These are phyloP conservation scores for Archaeoteleia sp. DNA, from an alignment of 2,888 invertebrate genomes.

Conservation along the genomic window DNA sequence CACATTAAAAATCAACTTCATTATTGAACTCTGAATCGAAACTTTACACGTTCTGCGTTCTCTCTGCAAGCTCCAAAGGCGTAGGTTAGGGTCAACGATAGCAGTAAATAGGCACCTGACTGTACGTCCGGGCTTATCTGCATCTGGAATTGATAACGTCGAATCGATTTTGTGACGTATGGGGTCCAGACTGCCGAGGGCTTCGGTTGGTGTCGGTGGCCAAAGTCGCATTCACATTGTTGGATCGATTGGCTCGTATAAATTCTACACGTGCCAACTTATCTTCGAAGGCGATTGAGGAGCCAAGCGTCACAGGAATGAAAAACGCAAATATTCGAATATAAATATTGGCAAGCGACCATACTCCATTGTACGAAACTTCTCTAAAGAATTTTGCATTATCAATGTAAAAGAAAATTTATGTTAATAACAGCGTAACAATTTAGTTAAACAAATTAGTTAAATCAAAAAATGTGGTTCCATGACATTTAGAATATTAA, in stretches of 20 bases:
- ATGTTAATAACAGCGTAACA: too few relatives aligned
- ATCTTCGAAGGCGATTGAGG: constrained; percentile 45
- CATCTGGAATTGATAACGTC: constrained; percentile 65
- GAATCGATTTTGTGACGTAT: constrained; percentile 62
- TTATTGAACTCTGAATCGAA: constrained; percentile 29
- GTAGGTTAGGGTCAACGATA: constrained; percentile 46
- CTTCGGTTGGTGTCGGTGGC: constrained; percentile 41
- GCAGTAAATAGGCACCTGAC: constrained; percentile 45
- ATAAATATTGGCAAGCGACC: constrained; percentile 31
- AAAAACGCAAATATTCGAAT: constrained; percentile 25
- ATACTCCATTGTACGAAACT: constrained; percentile 11
- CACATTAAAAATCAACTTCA: too few relatives aligned
- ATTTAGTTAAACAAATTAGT: too few relatives aligned
- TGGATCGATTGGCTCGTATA: constrained; percentile 55
- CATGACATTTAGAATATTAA: too few relatives aligned
- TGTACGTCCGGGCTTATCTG: constrained; percentile 62
- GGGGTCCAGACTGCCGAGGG: constrained; percentile 43
- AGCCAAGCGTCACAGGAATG: constrained; percentile 1
- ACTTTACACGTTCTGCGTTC: constrained; percentile 55
- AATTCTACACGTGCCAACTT: constrained; percentile 53
- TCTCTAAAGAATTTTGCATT: too few relatives aligned
- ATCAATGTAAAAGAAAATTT: too few relatives aligned
- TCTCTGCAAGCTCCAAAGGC: constrained; percentile 56
- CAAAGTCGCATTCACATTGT: constrained; percentile 52
- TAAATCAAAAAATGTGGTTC: too few relatives aligned